Evolutionary conservation across 1,140 invertebrate genomes (phyloP), one percentile per base, ranked within the genome.

Genomic region (Drosophila trapezifrons): DNA sequence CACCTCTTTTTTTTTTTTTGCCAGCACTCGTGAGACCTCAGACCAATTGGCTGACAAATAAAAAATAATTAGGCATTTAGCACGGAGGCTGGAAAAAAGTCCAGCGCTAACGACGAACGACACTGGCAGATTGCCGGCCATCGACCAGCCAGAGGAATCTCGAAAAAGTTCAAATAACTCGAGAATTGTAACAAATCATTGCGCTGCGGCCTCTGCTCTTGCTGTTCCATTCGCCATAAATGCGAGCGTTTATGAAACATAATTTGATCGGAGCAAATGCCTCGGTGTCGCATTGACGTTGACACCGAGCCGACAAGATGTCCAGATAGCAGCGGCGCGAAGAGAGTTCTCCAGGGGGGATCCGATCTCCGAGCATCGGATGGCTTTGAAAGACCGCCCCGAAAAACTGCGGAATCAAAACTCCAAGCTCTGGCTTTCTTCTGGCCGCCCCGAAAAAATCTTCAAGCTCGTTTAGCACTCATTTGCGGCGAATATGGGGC

Each of bases 181-280:
- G 65, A 42, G 73, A 83, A 89, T 67, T 87, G 69, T 89, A 89
- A 87, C 76, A 87, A 89, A 89, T 87, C 83, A 83, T 87, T 82
- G 70, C 66, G 80, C 38, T 29, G 22, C 13, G 35, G 64, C 64
- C 17, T 49, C 4, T 25, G 40, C 12, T 42, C 40, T 32, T 25
- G 52, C 38, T n/a, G 13, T 18, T 12, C 65, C 79, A 79, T 63
- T 67, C 62, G 67, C 82, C 75, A 83, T 83, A 87, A 87, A 87
- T 80, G 84, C 79, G 79, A 89, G 78, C 84, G 80, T 89, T 89
- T 89, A 89, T 89, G 84, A 89, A 89, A 89, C 84, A 89, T 89
- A 89, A 89, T 89, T 89, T 89, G 84, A 89, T 89, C 84, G 69
- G 70, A 60, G 47, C 84, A 87, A 86, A 86, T 86, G 79, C 83